Conservation (phyloP, 2,113 vertebrate genomes). For the Albula glossodonta region DNA sequence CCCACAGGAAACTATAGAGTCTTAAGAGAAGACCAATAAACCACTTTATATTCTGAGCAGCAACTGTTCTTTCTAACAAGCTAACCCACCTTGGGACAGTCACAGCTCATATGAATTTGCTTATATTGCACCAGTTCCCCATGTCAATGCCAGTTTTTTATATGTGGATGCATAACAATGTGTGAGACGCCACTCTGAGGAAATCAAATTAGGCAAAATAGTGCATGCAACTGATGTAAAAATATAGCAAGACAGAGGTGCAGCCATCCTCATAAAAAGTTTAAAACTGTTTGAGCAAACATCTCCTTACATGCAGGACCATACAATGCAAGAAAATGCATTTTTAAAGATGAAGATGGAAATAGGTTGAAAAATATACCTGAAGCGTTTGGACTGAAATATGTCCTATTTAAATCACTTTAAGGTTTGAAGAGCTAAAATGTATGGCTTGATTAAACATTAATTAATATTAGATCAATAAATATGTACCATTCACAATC, state of each 20-base stretch:
- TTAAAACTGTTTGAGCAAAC: not conserved
- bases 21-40: not conserved
- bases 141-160: not conserved
- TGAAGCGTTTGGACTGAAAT: no score
- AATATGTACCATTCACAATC: no score
- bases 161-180: not conserved
- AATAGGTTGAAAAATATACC: no score
- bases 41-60: not conserved
- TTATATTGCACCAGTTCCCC: not conserved
- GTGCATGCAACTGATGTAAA: not conserved
- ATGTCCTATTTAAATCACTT: no score
- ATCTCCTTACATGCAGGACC: not conserved
- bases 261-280: not conserved
- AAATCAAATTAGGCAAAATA: not conserved
- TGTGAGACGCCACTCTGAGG: not conserved
- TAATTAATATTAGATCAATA: no score
- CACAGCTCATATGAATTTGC: not conserved
- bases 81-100: not conserved
- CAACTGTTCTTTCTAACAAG: not conserved
- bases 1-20: not conserved
- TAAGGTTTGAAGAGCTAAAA: no score
- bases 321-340: not conserved
- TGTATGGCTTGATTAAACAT: no score
- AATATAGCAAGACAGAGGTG: not conserved
- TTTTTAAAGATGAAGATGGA: no score